Evolutionary conservation across 2,113 vertebrate species (phyloP).

Genomic region (Catharus fuscescens): DNA sequence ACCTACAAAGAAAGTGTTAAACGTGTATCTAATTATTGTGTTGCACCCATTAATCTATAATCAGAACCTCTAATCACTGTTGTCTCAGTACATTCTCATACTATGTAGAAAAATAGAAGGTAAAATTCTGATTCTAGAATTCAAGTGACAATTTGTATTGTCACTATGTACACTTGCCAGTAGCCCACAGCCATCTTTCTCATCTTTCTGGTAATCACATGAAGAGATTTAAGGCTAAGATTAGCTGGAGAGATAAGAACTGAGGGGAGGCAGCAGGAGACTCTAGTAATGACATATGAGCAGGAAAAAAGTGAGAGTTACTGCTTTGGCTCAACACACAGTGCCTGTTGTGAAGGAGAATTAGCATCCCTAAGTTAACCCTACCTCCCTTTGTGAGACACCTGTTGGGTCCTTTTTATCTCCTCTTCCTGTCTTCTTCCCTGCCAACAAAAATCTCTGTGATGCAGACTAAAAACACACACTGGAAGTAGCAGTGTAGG

Average conservation of each 20-base stretch:
- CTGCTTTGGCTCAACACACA: neutral
- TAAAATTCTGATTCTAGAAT: neutral
- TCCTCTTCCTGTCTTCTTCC: neutral
- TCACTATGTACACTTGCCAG: neutral
- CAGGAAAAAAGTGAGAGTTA: conserved; percentile 24
- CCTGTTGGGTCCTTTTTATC: neutral
- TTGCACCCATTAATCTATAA: no score
- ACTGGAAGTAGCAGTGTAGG: neutral
- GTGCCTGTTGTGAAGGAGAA: conserved; percentile 50
- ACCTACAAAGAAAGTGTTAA: neutral
- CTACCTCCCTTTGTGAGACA: conserved; percentile 26
- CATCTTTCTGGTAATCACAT: conserved; percentile 44
- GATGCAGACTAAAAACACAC: neutral
- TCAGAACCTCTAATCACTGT: no score
- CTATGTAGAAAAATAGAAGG: neutral
- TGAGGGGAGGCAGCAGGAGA: conserved; percentile 38
- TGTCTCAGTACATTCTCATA: neutral
- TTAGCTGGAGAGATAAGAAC: conserved; percentile 24
- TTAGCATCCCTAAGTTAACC: conserved; percentile 47
- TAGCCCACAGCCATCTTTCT: conserved; percentile 33
- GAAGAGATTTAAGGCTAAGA: conserved; percentile 41
- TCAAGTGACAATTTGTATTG: neutral
- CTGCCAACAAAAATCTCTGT: conserved; percentile 17
- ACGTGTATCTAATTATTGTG: rapidly evolving
- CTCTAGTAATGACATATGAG: neutral